Base-by-base conservation (phyloP, 2,113 vertebrate species). In the Suncus etruscus region DNA sequence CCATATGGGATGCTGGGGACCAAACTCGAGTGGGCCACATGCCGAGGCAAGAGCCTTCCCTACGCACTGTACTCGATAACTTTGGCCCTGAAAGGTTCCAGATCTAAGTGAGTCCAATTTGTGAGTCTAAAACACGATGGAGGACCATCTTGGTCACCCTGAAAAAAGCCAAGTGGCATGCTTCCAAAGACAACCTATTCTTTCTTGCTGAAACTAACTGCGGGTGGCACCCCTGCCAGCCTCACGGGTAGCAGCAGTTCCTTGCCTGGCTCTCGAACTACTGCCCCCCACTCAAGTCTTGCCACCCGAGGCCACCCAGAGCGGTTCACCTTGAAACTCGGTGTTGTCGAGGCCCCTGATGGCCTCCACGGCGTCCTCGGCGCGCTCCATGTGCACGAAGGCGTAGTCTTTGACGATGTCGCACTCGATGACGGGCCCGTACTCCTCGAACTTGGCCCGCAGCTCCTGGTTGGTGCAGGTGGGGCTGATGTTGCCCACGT, bases 301-400 rank as follows among this genome's bases (percentile, higher is more conserved):
- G 91, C 89, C 69, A 70, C 90, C 93, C 90, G n/a, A 89, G 54
- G n/a, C 77, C 94, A n/a, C 93, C 89, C 54, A 89, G 69, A 50
- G 82, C 91, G 93, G 88, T 98, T 99, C 98, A 99, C 99, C 99
- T 99, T 99, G 98, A 96, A 99, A 99, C 89, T 99, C 98, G 0
- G 98, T 98, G 98, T 99, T 99, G 97, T 99, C 98, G 81, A 99
- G 97, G 63, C 98, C 98, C 92, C 98, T 98, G 97, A 99, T 99
- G 97, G 98, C 99, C 95, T 99, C 99, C 95, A 99, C 98, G 2
- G 99, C 99, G 54, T 99, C 99, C 90, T 99, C 99, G 24, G 99
- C 98, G 63, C 98, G 96, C 96, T 99, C 99, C 99, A 99, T 99
- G 98, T 99, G 99, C 79, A 99, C 39, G 39, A 39, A 39, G 39